A percentile compares a stretch with the other conserved stretches of the same genome.
These are phyloP conservation scores for Chloroceryle aenea DNA, from an alignment of 2,113 vertebrate genomes.

Conservation along the genomic window DNA sequence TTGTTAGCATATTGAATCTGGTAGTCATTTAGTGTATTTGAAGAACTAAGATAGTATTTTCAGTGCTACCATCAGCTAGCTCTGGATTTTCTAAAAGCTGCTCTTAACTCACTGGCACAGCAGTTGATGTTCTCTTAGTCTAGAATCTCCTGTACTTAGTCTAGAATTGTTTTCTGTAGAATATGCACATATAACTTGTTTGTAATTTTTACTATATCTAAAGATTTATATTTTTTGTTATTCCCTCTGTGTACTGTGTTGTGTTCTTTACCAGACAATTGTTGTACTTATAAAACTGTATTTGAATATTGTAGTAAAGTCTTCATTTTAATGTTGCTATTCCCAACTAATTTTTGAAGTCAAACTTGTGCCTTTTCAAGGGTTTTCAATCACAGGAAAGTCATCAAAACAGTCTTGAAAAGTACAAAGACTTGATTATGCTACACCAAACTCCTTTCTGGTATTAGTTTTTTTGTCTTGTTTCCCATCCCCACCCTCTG, in stretches of 20 bases:
- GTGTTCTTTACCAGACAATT: neutral
- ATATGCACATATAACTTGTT: neutral
- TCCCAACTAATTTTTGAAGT: neutral
- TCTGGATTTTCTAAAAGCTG: neutral
- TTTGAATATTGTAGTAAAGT: neutral
- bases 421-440: neutral
- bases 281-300: neutral
- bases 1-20: neutral
- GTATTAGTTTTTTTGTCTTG: neutral
- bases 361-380: neutral
- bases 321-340: neutral
- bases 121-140: neutral
- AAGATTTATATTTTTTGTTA: neutral
- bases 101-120: neutral
- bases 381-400: neutral
- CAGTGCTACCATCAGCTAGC: neutral
- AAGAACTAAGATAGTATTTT: neutral
- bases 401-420: neutral
- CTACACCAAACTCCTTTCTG: rapidly evolving
- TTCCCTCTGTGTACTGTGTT: neutral
- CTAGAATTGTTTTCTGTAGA: neutral
- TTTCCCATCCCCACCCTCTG: neutral
- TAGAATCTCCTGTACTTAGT: neutral
- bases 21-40: neutral
- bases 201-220: neutral